These are phyloP conservation scores for Cantharis flavilabris DNA, from an alignment of 2,888 invertebrate genomes.

Conservation along the genomic window DNA sequence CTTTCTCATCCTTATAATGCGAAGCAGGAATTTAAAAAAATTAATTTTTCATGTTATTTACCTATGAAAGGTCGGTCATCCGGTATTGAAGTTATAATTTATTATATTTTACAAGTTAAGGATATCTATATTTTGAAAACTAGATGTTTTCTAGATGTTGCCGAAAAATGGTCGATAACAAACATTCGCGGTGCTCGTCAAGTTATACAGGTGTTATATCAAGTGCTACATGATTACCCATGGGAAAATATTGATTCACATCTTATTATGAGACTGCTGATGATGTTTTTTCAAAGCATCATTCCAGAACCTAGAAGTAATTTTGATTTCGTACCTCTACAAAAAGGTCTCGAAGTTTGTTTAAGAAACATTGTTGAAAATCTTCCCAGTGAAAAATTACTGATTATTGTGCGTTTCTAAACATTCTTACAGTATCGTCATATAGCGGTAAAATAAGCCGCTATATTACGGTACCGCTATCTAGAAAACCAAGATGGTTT, in stretches of 20 bases:
- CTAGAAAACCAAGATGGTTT: no score
- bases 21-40: no score
- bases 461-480: no score
- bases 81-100: no score
- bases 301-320: slow-evolving; percentile 36
- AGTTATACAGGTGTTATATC: slow-evolving; percentile 59
- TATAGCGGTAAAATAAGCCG: no score
- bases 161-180: slow-evolving; percentile 32
- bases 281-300: slow-evolving; percentile 58
- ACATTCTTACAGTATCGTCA: background rate
- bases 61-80: no score
- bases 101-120: no score
- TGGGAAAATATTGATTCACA: slow-evolving; percentile 57
- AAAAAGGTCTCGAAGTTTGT: slow-evolving; percentile 62
- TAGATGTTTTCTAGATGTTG: no score
- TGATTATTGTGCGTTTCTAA: slow-evolving; percentile 51
- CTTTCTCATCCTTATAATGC: no score
- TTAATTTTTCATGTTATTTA: no score
- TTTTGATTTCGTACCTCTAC: slow-evolving; percentile 51
- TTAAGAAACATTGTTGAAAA: slow-evolving; percentile 59
- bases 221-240: slow-evolving; percentile 55
- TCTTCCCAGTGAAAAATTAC: slow-evolving; percentile 56
- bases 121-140: no score
- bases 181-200: slow-evolving; percentile 54
- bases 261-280: slow-evolving; percentile 53